phyloP scores from a whole-genome alignment of 2,888 invertebrate genomes.

The Tipula vernalis region DNA sequence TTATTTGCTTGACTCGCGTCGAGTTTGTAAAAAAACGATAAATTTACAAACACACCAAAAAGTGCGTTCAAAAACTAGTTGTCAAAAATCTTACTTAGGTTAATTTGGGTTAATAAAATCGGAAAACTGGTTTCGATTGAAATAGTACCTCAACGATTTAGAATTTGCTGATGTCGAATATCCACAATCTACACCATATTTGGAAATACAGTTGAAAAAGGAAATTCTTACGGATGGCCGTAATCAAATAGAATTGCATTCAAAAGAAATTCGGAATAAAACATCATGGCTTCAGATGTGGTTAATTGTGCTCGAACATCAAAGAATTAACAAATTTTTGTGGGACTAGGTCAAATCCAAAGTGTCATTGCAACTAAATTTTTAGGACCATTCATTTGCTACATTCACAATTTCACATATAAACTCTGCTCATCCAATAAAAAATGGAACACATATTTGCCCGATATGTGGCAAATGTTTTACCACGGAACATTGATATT shows the following conservation, averaged over 20 bases:
- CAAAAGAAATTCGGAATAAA: not conserved
- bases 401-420: slow-evolving; percentile 10
- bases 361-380: slow-evolving; percentile 7
- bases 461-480: slow-evolving; percentile 16
- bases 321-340: not conserved
- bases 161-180: slow-evolving; percentile 9
- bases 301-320: not conserved
- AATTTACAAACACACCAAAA: not conserved
- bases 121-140: not conserved
- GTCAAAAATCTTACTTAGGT: not conserved
- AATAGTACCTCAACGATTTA: not conserved
- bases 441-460: slow-evolving; percentile 7
- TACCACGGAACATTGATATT: slow-evolving; percentile 8
- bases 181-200: not conserved
- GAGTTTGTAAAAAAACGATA: no score
- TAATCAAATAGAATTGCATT: not conserved
- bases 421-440: not conserved
- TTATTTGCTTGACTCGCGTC: no score
- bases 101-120: not conserved
- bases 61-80: not conserved
- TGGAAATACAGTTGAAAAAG: not conserved
- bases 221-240: not conserved
- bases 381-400: not conserved
- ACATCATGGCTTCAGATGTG: not conserved
- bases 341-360: not conserved